A percentile compares a stretch with the other conserved stretches of the same genome.
phyloP scores from a whole-genome alignment of 2,113 vertebrate species.

The Oryzias curvinotus region DNA sequence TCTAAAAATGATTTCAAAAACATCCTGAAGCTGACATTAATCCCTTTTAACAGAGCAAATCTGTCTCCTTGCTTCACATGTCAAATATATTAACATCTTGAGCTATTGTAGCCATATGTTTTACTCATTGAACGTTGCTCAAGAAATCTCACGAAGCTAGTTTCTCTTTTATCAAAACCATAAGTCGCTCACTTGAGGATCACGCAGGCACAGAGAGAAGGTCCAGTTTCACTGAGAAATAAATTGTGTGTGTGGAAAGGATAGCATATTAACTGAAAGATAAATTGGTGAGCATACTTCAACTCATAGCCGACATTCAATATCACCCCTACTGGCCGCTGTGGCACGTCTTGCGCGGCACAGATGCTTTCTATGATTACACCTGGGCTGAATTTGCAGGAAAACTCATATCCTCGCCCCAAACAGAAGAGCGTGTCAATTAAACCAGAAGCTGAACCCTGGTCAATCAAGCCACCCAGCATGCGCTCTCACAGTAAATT shows the following conservation, averaged over 20 bases:
- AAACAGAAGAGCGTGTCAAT: constrained; percentile 61
- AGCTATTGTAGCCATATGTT: constrained; percentile 50
- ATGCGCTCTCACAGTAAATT: constrained; percentile 70
- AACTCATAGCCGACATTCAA: constrained; percentile 44
- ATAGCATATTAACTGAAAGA: constrained; percentile 52
- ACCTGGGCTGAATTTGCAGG: constrained; percentile 73
- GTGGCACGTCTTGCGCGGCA: constrained; percentile 47
- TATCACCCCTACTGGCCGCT: constrained; percentile 55
- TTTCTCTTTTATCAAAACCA: constrained; percentile 64
- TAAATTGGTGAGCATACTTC: constrained; percentile 52
- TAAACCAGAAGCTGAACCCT: constrained; percentile 61
- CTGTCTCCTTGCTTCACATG: constrained; percentile 26
- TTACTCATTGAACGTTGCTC: constrained; percentile 42
- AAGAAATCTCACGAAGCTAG: constrained; percentile 36
- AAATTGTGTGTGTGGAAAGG: constrained; percentile 31
- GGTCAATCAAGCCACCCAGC: constrained; percentile 75
- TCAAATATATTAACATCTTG: constrained; percentile 45
- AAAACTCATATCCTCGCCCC: constrained; percentile 48
- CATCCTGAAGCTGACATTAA: constrained; percentile 15
- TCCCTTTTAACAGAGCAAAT: constrained; percentile 32
- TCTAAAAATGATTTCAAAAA: constrained; percentile 41
- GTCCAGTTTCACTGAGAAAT: constrained; percentile 51
- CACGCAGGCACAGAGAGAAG: constrained; percentile 13
- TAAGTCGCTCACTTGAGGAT: constrained; percentile 32
- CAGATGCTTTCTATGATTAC: constrained; percentile 48